Conservation (phyloP, 2,113 vertebrate species). For the Arothron firmamentum region DNA sequence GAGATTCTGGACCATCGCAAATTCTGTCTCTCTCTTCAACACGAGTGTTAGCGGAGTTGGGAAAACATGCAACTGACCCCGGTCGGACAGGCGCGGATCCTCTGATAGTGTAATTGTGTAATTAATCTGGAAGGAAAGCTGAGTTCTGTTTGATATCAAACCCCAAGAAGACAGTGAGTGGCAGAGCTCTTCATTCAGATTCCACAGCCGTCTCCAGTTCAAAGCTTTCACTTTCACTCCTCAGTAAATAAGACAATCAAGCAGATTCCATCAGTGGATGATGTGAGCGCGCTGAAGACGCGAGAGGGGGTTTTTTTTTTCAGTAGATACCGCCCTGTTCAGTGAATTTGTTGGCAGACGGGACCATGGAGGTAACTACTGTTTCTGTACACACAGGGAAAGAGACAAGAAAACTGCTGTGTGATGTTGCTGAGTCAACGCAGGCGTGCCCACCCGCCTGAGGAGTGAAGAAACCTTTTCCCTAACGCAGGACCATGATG, state of each 20-base stretch:
- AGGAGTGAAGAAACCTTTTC: too few relatives aligned
- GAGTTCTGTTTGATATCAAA: conserved; percentile 54
- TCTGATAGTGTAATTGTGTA: conserved; percentile 37
- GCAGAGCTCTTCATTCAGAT: conserved; percentile 54
- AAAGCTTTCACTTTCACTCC: conserved; percentile 30
- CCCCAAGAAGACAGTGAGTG: conserved; percentile 57
- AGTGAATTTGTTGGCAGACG: too few relatives aligned
- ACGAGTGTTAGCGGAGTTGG: neutral
- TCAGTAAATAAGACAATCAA: conserved; percentile 23
- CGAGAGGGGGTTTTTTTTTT: neutral
- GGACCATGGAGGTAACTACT: too few relatives aligned
- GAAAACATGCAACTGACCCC: conserved; percentile 4
- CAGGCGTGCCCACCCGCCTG: too few relatives aligned
- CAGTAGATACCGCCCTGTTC: too few relatives aligned
- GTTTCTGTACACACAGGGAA: too few relatives aligned
- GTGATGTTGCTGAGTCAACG: too few relatives aligned
- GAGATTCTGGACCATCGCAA: conserved; percentile 16
- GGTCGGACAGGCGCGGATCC: conserved; percentile 7
- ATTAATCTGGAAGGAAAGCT: conserved; percentile 52
- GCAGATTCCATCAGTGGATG: conserved; percentile 2
- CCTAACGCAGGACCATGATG: too few relatives aligned
- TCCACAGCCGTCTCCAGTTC: conserved; percentile 27
- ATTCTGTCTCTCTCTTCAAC: neutral
- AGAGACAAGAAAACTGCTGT: too few relatives aligned
- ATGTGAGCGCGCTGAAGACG: neutral